phyloP scores from a whole-genome alignment of 1,140 invertebrate genomes.

The Diploscapter pachys region DNA sequence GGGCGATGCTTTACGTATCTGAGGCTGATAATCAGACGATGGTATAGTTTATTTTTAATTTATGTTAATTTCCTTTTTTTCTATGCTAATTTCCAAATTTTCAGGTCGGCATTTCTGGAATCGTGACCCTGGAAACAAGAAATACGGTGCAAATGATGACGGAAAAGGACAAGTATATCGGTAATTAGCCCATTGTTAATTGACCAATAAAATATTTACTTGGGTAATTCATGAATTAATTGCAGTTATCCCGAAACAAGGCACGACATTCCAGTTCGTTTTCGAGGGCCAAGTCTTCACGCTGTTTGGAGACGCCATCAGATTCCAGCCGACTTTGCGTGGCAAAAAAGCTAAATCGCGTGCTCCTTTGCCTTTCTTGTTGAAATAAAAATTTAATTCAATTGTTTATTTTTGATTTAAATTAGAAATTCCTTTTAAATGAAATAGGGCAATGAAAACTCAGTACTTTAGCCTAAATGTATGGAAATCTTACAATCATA shows the following conservation, averaged over 20 bases:
- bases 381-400: background rate
- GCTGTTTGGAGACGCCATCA: constrained; percentile 33
- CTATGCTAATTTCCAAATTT: background rate
- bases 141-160: constrained; percentile 34
- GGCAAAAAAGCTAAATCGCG: constrained; percentile 26
- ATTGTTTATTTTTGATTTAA: background rate
- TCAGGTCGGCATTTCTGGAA: constrained; percentile 32
- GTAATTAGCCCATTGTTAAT: background rate
- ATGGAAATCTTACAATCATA: too few relatives aligned
- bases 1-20: constrained; percentile 23
- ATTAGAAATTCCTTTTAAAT: background rate
- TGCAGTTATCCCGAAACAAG: constrained; percentile 35
- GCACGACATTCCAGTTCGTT: constrained; percentile 27
- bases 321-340: constrained; percentile 17
- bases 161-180: constrained; percentile 30
- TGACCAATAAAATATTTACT: background rate
- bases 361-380: constrained; percentile 18
- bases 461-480: too few relatives aligned
- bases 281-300: constrained; percentile 26
- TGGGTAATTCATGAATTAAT: background rate
- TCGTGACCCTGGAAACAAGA: constrained; percentile 27
- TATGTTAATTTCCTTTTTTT: constrained; percentile 8
- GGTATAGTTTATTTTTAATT: constrained; percentile 3
- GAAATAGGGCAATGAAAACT: too few relatives aligned
- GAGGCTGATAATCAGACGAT: constrained; percentile 26